Conservation (phyloP, 2,113 vertebrate species). For the Perca flavescens region DNA sequence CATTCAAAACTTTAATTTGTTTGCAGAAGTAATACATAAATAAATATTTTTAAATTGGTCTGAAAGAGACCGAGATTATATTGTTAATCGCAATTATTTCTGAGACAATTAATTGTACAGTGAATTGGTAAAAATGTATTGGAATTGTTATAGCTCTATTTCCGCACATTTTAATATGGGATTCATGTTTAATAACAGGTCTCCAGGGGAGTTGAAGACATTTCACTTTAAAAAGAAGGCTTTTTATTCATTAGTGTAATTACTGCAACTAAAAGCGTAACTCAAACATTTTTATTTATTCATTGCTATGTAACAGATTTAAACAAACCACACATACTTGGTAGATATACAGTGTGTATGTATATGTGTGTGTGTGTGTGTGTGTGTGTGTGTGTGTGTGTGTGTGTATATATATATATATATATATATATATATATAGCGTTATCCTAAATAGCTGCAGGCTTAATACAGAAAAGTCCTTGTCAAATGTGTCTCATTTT, state of each 20-base stretch:
- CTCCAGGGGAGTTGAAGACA: not conserved
- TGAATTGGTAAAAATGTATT: too few relatives aligned
- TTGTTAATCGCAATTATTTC: too few relatives aligned
- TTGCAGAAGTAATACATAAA: too few relatives aligned
- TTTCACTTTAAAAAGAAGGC: constrained; percentile 8
- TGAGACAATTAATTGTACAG: too few relatives aligned
- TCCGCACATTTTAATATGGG: not conserved
- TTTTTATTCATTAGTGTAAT: constrained; percentile 3
- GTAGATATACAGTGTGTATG: not conserved
- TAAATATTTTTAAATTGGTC: too few relatives aligned
- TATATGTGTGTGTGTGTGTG: too few relatives aligned
- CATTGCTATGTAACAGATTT: constrained; percentile 28
- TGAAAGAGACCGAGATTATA: too few relatives aligned
- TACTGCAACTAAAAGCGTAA: constrained; percentile 16
- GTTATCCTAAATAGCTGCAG: constrained; percentile 29
- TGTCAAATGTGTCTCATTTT: constrained; percentile 49
- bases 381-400: too few relatives aligned
- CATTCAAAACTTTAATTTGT: too few relatives aligned
- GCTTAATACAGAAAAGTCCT: constrained; percentile 29
- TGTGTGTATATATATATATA: too few relatives aligned
- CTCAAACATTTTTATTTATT: constrained; percentile 3
- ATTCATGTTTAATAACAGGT: constrained; percentile 25
- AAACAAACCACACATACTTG: constrained; percentile 16
- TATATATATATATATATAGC: not conserved
- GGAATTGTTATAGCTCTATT: not conserved